phyloP scores from a whole-genome alignment of 2,797 vertebrate species.

The Cossypha dichroa region DNA sequence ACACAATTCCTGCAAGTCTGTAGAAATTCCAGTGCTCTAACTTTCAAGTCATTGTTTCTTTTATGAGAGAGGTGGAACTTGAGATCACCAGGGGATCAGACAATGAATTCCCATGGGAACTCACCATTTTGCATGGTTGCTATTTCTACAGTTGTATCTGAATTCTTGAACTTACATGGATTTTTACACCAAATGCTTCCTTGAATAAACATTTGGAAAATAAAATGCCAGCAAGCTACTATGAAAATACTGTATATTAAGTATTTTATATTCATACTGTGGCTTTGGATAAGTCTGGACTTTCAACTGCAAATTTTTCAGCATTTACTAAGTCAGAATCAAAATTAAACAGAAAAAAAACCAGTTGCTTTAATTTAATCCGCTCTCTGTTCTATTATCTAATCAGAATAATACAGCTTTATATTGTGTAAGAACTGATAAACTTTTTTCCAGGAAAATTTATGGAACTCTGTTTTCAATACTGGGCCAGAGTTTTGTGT shows the following conservation, averaged over 20 bases:
- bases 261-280: neutral
- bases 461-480: neutral
- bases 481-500: neutral
- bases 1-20: neutral
- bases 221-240: neutral
- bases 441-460: neutral
- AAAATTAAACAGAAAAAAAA: slow-evolving; percentile 30
- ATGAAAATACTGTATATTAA: neutral
- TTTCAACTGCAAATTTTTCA: neutral
- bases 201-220: neutral
- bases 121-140: neutral
- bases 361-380: neutral
- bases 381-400: neutral
- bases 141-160: neutral
- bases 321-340: neutral
- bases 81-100: neutral
- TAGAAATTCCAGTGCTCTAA: neutral
- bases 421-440: neutral
- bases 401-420: neutral
- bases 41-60: neutral
- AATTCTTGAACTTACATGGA: neutral
- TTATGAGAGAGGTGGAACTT: neutral
- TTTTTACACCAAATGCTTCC: neutral
- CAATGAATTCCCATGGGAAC: neutral
- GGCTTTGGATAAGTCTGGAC: neutral